Conservation (phyloP, 2,888 invertebrate genomes). For the Andrena minutula region DNA sequence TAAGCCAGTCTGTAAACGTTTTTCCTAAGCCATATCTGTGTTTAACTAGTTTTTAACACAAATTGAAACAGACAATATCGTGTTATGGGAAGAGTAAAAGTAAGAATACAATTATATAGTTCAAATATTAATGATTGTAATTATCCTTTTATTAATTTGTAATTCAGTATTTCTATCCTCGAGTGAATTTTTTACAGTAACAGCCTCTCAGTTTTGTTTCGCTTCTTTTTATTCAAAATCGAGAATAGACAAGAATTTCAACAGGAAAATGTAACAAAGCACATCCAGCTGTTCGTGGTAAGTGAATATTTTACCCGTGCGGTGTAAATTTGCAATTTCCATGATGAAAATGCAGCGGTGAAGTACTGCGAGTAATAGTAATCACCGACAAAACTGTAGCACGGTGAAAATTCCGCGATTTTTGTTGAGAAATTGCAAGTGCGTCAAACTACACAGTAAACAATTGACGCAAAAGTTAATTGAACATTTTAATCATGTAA, state of each 20-base stretch:
- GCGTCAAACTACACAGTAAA: not conserved
- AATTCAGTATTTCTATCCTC: not conserved
- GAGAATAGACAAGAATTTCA: not conserved
- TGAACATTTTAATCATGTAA: not conserved
- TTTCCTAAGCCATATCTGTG: no score
- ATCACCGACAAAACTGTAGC: not conserved
- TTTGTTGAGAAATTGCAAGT: not conserved
- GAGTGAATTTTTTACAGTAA: not conserved
- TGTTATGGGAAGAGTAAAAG: no score
- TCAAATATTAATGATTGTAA: not conserved
- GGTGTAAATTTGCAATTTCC: slow-evolving; percentile 12
- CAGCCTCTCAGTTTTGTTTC: not conserved
- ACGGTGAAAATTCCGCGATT: not conserved
- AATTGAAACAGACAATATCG: no score
- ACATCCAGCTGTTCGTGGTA: not conserved
- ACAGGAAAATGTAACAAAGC: not conserved
- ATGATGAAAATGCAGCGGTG: not conserved
- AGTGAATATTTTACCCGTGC: slow-evolving; percentile 5
- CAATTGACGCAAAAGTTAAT: not conserved
- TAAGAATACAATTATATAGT: no score
- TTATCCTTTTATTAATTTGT: not conserved
- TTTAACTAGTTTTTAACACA: no score
- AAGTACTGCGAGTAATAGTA: slow-evolving; percentile 2
- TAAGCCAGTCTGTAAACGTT: no score
- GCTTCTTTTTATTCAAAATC: not conserved